Evolutionary conservation across 2,113 vertebrate species (phyloP).

Genomic region (Struthio camelus): DNA sequence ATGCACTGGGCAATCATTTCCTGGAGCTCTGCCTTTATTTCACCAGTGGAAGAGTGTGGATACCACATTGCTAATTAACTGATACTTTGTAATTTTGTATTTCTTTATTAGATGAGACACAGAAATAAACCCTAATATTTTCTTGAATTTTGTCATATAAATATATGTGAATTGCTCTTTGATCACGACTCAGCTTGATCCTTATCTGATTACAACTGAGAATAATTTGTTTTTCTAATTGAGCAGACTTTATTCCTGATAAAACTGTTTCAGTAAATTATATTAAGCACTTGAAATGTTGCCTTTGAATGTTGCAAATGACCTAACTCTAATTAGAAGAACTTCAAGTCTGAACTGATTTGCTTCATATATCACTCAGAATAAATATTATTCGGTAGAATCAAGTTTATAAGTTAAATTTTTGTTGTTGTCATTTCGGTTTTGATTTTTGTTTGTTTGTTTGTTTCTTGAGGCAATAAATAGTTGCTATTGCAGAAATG

Average conservation of each 20-base stretch:
- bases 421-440: rapidly evolving
- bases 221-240: conserved; percentile 27
- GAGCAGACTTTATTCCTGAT: neutral
- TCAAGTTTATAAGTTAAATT: neutral
- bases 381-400: neutral
- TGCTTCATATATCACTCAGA: neutral
- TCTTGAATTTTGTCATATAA: neutral
- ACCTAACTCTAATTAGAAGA: neutral
- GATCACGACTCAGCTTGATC: conserved; percentile 5
- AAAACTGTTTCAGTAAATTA: conserved; percentile 14
- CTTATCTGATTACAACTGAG: neutral
- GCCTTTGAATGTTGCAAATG: neutral
- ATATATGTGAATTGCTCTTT: neutral
- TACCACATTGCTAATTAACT: neutral
- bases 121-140: neutral
- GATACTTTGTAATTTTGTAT: neutral
- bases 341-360: neutral
- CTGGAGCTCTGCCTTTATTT: neutral
- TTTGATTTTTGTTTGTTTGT: neutral
- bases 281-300: neutral
- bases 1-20: neutral
- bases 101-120: neutral
- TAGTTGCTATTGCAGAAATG: rapidly evolving
- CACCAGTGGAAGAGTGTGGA: neutral
- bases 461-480: neutral